Evolutionary conservation across 2,888 invertebrate species (phyloP), one percentile per base, ranked within the genome.

Genomic region (Aspidiotus rigidus): DNA sequence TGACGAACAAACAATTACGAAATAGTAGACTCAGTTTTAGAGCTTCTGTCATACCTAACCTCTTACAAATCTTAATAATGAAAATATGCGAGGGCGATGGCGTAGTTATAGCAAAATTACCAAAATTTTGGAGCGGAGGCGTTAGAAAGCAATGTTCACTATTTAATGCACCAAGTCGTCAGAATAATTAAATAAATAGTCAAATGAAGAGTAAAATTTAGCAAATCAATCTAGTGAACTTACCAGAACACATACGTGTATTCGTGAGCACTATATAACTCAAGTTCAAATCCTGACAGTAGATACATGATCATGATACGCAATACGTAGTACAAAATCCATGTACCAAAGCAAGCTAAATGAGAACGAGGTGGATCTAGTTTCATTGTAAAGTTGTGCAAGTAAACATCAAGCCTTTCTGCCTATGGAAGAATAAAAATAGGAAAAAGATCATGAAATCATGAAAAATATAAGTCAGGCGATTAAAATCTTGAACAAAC

Each of bases 171-270:
- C 5, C 2, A 28, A 28, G 5, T 28, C 28, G 5, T 28, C 28
- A 28, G 28, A 28, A 28, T 28, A 28, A 28, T 1, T 3, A 28
- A 28, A 28, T 28, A 28, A 28, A 28, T 28, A 28, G 28, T 28
- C 28, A 28, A 28, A 28, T 28, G 5, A 28, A 28, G 28, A 28
- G 28, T 28, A 28, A 28, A 28, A 28, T 28, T 3, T 28, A 28
- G 2, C 5, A 28, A 28, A 28, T 28, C 5, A 28, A 28, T 28
- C 2, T 28, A 28, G 28, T 62, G 44, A 59, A 76, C 80, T 80
- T 74, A 88, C 94, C 94, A 95, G 79, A 89, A 98, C 74, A 97
- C 90, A 77, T 95, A 96, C 75, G 94, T 88, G 79, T 92, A 97
- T 80, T 99, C 98, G 77, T 97, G 96, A 39, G 90, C 87, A 71